Base-by-base conservation (phyloP, 1,140 invertebrate species). In the Drosophila repletoides region DNA sequence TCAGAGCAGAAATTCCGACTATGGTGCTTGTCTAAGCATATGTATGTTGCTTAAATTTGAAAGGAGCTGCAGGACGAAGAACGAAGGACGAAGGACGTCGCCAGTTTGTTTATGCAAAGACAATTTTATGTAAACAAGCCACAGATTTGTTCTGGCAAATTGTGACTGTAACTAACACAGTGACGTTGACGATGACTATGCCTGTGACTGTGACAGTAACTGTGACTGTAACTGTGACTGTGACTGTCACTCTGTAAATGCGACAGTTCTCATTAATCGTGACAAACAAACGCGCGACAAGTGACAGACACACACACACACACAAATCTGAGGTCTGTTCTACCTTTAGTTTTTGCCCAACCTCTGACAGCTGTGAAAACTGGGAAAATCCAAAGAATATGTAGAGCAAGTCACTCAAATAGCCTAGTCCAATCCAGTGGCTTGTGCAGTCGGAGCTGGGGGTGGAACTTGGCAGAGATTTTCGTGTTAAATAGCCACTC, bases 241-340 rank as follows among this genome's bases (percentile, higher is more conserved):
- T 6, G 31, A 15, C 12, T 56, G 52, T 19, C 26, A 22, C 2
- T 28, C 46, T 28, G 33, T 34, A 33, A 21, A 40, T 36, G 29
- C 22, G 28, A 45, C 28, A 28, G 55, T 43, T n/a, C 65, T 67
- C 65, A 72, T 72, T 72, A 68, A 68, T 49, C 64, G 67, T 64
- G 60, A 45, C 52, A 65, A 65, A 65, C 31, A 28, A n/a, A n/a
- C n/a, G 60, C 36, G 52, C 22, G 59, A 64, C 59, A 55, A 61
- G 61, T 59, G 61, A 52, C 52, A 58, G 26, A 28, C 36, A 34
- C 34, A 45, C n/a, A 14, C 38, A 49, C n/a, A n/a, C n/a, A n/a
- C n/a, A n/a, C n/a, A n/a, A n/a, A n/a, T n/a, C n/a, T n/a, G n/a
- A n/a, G n/a, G n/a, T n/a, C n/a, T n/a, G n/a, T n/a, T n/a, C n/a